Evolutionary conservation across 2,888 invertebrate species (phyloP), one percentile per base, ranked within the genome.

Genomic region (Alentia gelatinosa): DNA sequence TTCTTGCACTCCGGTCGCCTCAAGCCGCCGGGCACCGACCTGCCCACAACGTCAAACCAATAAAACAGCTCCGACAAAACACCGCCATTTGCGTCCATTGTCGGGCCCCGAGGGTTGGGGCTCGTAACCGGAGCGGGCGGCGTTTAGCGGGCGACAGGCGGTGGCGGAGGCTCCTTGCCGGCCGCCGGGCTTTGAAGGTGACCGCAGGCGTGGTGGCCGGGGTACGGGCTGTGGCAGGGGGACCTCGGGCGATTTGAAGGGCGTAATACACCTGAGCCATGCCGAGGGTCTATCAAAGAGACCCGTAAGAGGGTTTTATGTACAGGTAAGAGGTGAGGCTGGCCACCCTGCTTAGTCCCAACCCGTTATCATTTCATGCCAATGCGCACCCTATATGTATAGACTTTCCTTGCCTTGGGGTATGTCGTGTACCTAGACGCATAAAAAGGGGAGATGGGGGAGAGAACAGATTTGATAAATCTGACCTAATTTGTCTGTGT

Each of bases 31-130:
- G 15, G n/a, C 33, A 19, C 12, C 74, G 33, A 15, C n/a, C 74
- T 74, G 74, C 12, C 74, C 74, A n/a, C n/a, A 33, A 74, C 26
- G 74, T 74, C 74, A 74, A 74, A 74, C 74, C 74, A 74, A 74
- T 74, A 74, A 74, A 74, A 74, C 74, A 15, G 30, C 26, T 26
- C 74, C 26, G 74, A 74, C 74, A 74, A 74, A 74, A 74, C 74
- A 33, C 74, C 74, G 26, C 74, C 74, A 74, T 74, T 74, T 74
- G 74, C 74, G 74, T 26, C 74, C 56, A 5, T 74, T 74, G 74
- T 74, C 15, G 74, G 3, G 30, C 30, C 15, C n/a, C 47, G 47
- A 47, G 30, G 26, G 74, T 3, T n/a, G 56, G 19, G n/a, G 74
- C 74, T 12, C 30, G 74, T 74, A 74, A 74, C 74, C 26, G 74